These are phyloP conservation scores for Spea bombifrons DNA, from an alignment of 2,113 vertebrate species.

Conservation along the genomic window DNA sequence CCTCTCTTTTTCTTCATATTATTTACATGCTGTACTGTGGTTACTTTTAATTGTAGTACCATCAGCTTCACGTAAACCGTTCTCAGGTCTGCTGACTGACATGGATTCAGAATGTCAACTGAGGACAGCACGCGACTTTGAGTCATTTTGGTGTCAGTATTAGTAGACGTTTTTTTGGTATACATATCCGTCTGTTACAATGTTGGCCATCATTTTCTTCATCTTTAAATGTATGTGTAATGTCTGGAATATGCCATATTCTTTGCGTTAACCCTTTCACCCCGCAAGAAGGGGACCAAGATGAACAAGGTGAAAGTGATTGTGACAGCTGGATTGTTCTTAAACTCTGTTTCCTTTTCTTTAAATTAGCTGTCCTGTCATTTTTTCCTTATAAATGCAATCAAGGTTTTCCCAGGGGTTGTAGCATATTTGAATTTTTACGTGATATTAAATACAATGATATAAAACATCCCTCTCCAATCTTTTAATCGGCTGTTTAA, in stretches of 20 bases:
- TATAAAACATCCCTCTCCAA: too few species aligned
- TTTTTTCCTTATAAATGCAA: too few species aligned
- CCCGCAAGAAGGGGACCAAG: background rate
- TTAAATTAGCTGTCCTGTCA: too few species aligned
- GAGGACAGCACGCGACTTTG: constrained; percentile 25
- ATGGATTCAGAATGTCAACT: constrained; percentile 32
- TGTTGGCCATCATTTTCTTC: constrained; percentile 31
- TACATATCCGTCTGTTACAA: constrained; percentile 29
- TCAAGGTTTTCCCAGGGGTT: too few species aligned
- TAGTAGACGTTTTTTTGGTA: constrained; percentile 35
- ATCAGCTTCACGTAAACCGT: constrained; percentile 28
- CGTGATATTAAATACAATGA: too few species aligned
- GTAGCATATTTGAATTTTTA: too few species aligned
- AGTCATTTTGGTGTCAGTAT: constrained; percentile 43
- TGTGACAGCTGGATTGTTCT: background rate
- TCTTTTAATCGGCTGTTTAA: too few species aligned
- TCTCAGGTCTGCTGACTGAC: constrained; percentile 3
- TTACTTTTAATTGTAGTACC: constrained; percentile 1
- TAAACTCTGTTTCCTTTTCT: too few species aligned
- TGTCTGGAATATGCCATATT: constrained; percentile 10
- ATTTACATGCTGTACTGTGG: background rate
- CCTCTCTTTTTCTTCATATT: background rate
- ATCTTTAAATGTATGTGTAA: constrained; percentile 11
- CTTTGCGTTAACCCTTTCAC: constrained; percentile 29
- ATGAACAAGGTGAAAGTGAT: background rate